phyloP scores from a whole-genome alignment of 2,113 vertebrate species.

The Oreochromis aureus region DNA sequence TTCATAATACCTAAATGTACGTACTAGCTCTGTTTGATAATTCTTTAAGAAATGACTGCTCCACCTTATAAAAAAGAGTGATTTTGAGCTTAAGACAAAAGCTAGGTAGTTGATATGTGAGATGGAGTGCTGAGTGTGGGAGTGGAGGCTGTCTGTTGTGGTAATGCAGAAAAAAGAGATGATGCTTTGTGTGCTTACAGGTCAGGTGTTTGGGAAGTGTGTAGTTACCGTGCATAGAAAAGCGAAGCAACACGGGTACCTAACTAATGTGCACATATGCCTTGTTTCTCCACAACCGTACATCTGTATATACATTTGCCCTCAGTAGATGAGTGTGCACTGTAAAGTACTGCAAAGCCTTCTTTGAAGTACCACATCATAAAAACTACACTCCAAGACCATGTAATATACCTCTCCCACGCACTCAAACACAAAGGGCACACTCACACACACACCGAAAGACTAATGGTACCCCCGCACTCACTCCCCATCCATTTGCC shows the following conservation, averaged over 20 bases:
- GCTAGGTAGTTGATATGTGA: not conserved
- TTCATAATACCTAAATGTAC: not conserved
- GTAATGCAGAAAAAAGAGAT: not conserved
- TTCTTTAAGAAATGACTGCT: not conserved
- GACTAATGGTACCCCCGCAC: slow-evolving; percentile 37
- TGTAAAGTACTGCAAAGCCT: not conserved
- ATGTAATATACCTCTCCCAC: slow-evolving; percentile 50
- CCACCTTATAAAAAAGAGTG: not conserved
- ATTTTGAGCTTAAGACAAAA: not conserved
- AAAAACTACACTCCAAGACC: slow-evolving; percentile 31
- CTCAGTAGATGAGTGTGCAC: not conserved
- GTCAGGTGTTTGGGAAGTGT: slow-evolving; percentile 27
- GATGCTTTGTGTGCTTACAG: slow-evolving; percentile 4
- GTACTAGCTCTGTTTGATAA: not conserved
- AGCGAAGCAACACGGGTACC: not conserved
- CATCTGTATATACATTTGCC: slow-evolving; percentile 7
- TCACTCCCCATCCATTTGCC: slow-evolving; percentile 57
- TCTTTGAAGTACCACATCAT: slow-evolving; percentile 27
- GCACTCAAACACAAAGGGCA: slow-evolving; percentile 45
- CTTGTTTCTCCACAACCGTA: not conserved
- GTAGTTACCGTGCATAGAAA: not conserved
- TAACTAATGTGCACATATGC: not conserved
- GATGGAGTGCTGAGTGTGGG: slow-evolving; percentile 30
- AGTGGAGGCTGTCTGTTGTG: not conserved
- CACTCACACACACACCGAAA: slow-evolving; percentile 2